phyloP scores from a whole-genome alignment of 2,888 invertebrate species.

The Terebella lapidaria region DNA sequence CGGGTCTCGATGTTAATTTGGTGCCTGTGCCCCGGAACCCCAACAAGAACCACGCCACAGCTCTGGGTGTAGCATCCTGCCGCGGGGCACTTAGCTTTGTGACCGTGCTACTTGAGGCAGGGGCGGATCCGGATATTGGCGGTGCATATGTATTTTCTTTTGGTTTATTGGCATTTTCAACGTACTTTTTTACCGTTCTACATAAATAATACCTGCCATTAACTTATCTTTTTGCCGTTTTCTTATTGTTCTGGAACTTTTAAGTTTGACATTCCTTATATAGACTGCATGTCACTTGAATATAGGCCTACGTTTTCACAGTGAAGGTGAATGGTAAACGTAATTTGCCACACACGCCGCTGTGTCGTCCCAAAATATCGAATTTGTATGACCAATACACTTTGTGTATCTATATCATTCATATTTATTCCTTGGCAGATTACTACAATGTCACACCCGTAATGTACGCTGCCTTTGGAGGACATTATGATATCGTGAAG shows the following conservation, averaged over 20 bases:
- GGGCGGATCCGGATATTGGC: conserved; percentile 15
- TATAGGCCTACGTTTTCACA: too few relatives aligned
- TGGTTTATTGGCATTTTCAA: neutral
- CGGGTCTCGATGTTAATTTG: conserved; percentile 6
- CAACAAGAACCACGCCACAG: conserved; percentile 11
- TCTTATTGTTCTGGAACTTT: too few relatives aligned
- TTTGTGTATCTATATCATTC: too few relatives aligned
- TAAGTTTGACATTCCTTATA: too few relatives aligned
- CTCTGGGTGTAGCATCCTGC: conserved; percentile 12
- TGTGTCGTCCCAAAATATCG: too few relatives aligned
- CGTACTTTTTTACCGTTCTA: neutral
- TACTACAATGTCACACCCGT: neutral
- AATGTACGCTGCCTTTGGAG: conserved; percentile 1
- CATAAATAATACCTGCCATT: neutral
- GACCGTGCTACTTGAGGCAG: conserved; percentile 13
- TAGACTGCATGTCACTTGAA: too few relatives aligned
- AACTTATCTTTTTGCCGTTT: neutral
- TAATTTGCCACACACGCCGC: too few relatives aligned
- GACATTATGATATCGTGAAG: neutral
- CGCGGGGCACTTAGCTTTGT: conserved; percentile 8
- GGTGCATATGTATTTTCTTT: conserved; percentile 5
- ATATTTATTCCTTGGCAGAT: too few relatives aligned
- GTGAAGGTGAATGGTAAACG: too few relatives aligned
- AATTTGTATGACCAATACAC: too few relatives aligned
- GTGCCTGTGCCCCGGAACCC: neutral